Evolutionary conservation across 2,113 vertebrate species (phyloP), one percentile per base, ranked within the genome.

Genomic region (Dromiciops gliroides): DNA sequence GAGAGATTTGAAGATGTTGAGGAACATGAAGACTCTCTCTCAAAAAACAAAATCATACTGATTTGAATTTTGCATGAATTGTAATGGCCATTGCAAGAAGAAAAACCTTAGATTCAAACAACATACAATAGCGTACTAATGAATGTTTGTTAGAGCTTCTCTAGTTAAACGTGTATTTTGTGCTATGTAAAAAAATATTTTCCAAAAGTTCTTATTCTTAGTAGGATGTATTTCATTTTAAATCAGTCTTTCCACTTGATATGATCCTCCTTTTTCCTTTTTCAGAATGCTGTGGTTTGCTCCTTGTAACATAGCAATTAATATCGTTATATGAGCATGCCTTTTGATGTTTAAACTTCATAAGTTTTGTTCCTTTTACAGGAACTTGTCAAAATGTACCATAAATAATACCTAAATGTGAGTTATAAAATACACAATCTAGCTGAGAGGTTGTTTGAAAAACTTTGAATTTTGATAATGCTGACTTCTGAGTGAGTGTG

Each of bases 381-480:
- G 14, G 89, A 95, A 91, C 2, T 44, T 92, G 44, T 93, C 37
- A 75, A 89, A 48, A 47, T 44, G 92, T 50, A 53, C 28, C 88
- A 56, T 95, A 93, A 93, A 48, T 67, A 88, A 7, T 50, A 95
- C 26, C 95, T 93, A 94, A 52, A 89, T 48, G 48, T 93, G n/a
- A 91, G 48, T 31, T 44, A 53, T 90, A 91, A 96, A 96, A 91
- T 92, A 22, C 95, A 47, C 9, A 92, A 16, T 93, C 25, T 90
- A 24, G 89, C 96, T 94, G 90, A 96, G 11, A 93, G n/a, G 51
- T 8, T 90, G 49, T 49, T 88, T 93, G 49, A 49, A 97, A 96
- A 95, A 91, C 50, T 95, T 94, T 96, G 89, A 91, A 95, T 97
- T 95, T 96, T 94, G 23, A 91, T 95, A n/a, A 51, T 92, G 83